Evolutionary conservation across 30 jellyfish, hydroid and myxozoan species (phyloP), one percentile per base, ranked within the genome.

Genomic region (Mastigias papua): DNA sequence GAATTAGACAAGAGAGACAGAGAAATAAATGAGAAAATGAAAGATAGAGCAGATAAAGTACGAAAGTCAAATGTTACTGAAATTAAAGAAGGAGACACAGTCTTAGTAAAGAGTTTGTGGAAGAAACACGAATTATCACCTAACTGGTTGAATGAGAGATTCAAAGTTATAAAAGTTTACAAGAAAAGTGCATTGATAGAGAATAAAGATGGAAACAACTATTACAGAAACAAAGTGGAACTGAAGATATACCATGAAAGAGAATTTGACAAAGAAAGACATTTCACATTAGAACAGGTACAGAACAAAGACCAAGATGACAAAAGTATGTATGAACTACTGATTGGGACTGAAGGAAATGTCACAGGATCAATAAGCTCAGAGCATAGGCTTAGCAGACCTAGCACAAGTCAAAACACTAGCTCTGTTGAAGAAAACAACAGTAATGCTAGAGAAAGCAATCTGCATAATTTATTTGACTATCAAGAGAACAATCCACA

Each of bases 141-240:
- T 21, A 73, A 75, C 34, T 75, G 86, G 86, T 75, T 48, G 34
- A 75, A 75, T 27, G 86, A 75, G 50, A 75, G 35, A 61, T 79
- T 79, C 57, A 79, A 79, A 62, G 80, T 79, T 26, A 23, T 11
- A 79, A 79, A 28, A 35, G n/a, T 33, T 79, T 62, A 79, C 79
- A 78, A 70, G 79, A 78, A 78, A 78, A 78, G 80, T 10, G 67
- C 69, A 27, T 68, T 33, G 29, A 33, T 79, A 27, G 90, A 79
- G 69, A 79, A n/a, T 11, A 34, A 79, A 79, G 80, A 42, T 33
- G 27, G 60, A 62, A 63, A 63, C 71, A 79, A 51, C 25, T 60
- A 10, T 35, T 79, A 79, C 58, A 79, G 80, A 54, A 79, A 79
- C n/a, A 79, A 79, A 79, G 90, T 66, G 62, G 71, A 79, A 29